phyloP scores from a whole-genome alignment of 1,140 invertebrate species.

The Zaprionus vittiger region DNA sequence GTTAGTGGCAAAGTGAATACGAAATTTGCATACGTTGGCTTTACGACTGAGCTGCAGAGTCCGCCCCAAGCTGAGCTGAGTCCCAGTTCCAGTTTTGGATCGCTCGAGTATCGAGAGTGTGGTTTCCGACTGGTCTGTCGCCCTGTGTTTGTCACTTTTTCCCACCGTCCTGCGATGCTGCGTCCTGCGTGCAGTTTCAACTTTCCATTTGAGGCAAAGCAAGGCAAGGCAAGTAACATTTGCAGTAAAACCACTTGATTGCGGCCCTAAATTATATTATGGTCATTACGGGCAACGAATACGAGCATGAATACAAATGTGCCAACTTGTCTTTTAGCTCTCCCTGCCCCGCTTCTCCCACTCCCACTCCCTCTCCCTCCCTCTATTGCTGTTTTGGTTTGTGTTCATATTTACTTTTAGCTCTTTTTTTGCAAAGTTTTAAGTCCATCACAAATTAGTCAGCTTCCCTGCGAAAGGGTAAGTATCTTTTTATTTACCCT shows the following conservation, averaged over 20 bases:
- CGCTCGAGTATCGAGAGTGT: conserved; percentile 61
- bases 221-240: conserved; percentile 38
- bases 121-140: conserved; percentile 9
- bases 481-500: neutral
- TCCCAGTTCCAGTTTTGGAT: conserved; percentile 40
- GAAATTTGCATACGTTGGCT: conserved; percentile 80
- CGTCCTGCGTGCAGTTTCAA: conserved; percentile 48
- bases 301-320: conserved; percentile 16
- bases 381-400: neutral
- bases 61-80: conserved; percentile 15
- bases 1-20: conserved; percentile 73
- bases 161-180: neutral
- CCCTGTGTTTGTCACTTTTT: conserved; percentile 32
- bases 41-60: conserved; percentile 66
- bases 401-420: conserved; percentile 8
- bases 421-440: conserved; percentile 9
- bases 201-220: conserved; percentile 26
- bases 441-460: conserved; percentile 4
- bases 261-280: conserved; percentile 79
- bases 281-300: conserved; percentile 60
- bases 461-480: neutral
- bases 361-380: too few relatives aligned
- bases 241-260: conserved; percentile 73
- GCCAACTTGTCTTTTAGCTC: neutral
- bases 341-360: too few relatives aligned